phyloP scores from a whole-genome alignment of 2,113 vertebrate species.

The Microcebus tavaratra region DNA sequence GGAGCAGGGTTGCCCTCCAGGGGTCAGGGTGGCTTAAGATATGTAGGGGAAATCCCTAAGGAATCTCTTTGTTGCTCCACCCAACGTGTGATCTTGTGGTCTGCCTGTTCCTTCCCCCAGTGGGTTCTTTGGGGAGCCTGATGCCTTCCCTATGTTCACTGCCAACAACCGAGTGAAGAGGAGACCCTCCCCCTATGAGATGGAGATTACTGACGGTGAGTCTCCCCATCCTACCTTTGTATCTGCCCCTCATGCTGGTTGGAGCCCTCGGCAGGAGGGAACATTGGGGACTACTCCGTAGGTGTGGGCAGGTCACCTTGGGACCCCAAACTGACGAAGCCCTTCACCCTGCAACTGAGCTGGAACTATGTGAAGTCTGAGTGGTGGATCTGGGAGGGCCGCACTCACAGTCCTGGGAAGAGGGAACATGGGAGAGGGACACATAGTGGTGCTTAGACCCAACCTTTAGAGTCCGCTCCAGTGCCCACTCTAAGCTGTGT shows the following conservation, averaged over 20 bases:
- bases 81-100: not conserved
- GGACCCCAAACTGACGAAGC: not conserved
- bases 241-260: not conserved
- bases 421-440: not conserved
- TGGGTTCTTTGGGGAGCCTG: slow-evolving; percentile 93
- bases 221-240: not conserved
- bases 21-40: not conserved
- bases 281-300: rapidly evolving
- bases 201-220: slow-evolving; percentile 96
- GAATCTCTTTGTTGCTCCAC: not conserved
- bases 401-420: not conserved
- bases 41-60: not conserved
- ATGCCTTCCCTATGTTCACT: slow-evolving; percentile 94
- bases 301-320: not conserved
- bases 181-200: slow-evolving; percentile 95
- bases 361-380: not conserved
- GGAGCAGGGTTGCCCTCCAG: not conserved
- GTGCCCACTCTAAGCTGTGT: not conserved
- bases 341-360: not conserved
- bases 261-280: not conserved
- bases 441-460: not conserved
- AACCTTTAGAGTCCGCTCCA: not conserved
- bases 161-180: slow-evolving; percentile 90
- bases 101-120: slow-evolving; percentile 72
- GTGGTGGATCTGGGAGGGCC: not conserved